Percentiles rank a stretch among this genome's conserved stretches.
phyloP scores from a whole-genome alignment of 2,113 vertebrate species.

The human (Homo sapiens) region DNA sequence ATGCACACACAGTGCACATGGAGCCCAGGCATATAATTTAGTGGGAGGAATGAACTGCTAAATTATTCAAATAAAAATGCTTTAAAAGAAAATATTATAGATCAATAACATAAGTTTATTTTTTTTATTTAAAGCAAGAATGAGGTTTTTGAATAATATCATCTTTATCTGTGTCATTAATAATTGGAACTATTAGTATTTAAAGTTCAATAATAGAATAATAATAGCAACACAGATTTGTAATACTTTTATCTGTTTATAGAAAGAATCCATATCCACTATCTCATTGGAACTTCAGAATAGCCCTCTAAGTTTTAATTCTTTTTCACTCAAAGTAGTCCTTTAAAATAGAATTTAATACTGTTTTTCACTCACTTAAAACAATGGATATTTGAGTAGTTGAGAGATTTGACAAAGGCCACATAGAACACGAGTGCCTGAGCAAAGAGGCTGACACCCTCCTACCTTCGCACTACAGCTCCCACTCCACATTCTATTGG shows the following conservation, averaged over 20 bases:
- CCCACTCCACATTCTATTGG: no score
- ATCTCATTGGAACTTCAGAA: neutral
- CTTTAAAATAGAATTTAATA: neutral
- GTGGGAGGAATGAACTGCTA: neutral
- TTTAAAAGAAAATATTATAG: neutral
- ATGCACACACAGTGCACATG: neutral
- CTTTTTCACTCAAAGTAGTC: neutral
- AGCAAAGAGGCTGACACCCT: rapidly evolving
- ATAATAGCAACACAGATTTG: neutral
- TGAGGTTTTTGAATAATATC: neutral
- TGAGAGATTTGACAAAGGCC: neutral
- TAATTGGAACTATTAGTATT: neutral
- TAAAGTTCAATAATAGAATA: neutral
- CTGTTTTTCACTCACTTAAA: neutral
- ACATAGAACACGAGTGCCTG: neutral
- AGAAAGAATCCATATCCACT: neutral
- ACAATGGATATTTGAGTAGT: neutral
- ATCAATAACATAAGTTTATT: neutral
- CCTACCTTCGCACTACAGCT: rapidly evolving
- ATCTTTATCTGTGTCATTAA: neutral
- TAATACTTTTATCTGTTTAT: neutral
- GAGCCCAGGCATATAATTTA: neutral
- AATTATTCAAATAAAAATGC: neutral
- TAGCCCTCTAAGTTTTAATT: neutral
- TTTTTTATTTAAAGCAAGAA: neutral